Conservation (phyloP, 2,888 invertebrate species). For the Netelia virgata region DNA sequence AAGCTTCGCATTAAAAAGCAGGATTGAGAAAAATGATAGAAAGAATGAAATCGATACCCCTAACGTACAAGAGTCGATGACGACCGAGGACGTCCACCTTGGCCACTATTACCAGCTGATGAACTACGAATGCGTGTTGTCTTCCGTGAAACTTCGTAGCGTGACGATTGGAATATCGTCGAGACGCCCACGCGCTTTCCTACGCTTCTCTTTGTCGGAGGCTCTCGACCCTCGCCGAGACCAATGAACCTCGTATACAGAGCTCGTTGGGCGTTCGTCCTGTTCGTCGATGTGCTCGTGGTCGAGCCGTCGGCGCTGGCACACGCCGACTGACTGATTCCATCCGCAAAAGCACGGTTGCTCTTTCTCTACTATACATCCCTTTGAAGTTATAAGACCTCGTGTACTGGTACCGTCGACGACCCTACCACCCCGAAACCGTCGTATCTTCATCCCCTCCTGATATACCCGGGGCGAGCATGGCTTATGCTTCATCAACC, state of each 20-base stretch:
- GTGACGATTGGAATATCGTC: slow-evolving; percentile 38
- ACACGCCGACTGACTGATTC: slow-evolving; percentile 81
- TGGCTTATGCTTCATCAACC: slow-evolving; percentile 25
- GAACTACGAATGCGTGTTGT: slow-evolving; percentile 10
- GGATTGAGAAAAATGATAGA: background rate
- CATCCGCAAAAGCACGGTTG: slow-evolving; percentile 50
- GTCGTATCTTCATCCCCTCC: slow-evolving; percentile 65
- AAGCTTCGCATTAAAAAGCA: background rate
- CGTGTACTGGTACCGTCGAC: slow-evolving; percentile 55
- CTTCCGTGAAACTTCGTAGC: slow-evolving; percentile 29
- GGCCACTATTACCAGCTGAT: background rate
- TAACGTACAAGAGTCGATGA: background rate
- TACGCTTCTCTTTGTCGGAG: slow-evolving; percentile 20
- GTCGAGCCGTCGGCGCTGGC: slow-evolving; percentile 76
- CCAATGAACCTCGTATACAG: slow-evolving; percentile 53
- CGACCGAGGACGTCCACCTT: background rate
- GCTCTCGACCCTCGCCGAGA: slow-evolving; percentile 63
- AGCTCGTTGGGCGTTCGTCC: slow-evolving; percentile 16
- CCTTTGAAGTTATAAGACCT: slow-evolving; percentile 56
- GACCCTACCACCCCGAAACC: slow-evolving; percentile 60
- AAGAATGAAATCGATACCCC: slow-evolving; percentile 6
- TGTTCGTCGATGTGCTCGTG: slow-evolving; percentile 44
- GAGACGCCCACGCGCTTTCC: slow-evolving; percentile 58
- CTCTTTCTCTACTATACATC: slow-evolving; percentile 37
- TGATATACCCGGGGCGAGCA: slow-evolving; percentile 29